A percentile compares a stretch with the other conserved stretches of the same genome.
Evolutionary conservation across 2,888 invertebrate species (phyloP).

Genomic region (Luperina nickerlii): DNA sequence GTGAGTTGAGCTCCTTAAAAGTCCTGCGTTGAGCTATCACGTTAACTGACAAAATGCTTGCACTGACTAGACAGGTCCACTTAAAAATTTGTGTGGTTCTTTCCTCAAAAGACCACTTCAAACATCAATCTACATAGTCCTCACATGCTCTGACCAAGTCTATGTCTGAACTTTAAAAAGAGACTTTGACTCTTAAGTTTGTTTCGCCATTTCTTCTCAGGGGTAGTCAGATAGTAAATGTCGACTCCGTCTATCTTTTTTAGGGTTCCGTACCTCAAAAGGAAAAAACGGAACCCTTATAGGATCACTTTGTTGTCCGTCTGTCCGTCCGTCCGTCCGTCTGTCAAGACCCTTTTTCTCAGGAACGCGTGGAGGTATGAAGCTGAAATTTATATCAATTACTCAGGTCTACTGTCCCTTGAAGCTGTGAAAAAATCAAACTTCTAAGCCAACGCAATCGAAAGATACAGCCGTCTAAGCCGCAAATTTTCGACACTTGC

Average conservation of each 20-base stretch:
- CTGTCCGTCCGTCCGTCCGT: too few relatives aligned
- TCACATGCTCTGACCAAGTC: background rate
- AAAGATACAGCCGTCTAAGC: too few relatives aligned
- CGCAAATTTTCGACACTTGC: too few relatives aligned
- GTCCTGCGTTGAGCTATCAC: background rate
- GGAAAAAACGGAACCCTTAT: too few relatives aligned
- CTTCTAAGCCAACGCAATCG: too few relatives aligned
- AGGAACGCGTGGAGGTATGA: too few relatives aligned
- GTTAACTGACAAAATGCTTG: background rate
- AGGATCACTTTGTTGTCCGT: too few relatives aligned
- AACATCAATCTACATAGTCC: background rate
- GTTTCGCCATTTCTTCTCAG: background rate
- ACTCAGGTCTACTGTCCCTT: too few relatives aligned
- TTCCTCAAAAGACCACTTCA: background rate
- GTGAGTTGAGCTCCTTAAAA: background rate
- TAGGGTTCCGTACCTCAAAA: too few relatives aligned
- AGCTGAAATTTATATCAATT: too few relatives aligned
- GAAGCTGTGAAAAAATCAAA: too few relatives aligned
- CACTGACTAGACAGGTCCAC: background rate
- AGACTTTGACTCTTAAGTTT: background rate
- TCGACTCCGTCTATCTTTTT: background rate
- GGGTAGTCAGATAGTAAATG: background rate
- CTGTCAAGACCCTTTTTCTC: too few relatives aligned
- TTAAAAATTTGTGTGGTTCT: background rate
- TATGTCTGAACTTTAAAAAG: background rate